Conservation (phyloP, 2,888 invertebrate genomes). For the Hedychridium roseum region DNA sequence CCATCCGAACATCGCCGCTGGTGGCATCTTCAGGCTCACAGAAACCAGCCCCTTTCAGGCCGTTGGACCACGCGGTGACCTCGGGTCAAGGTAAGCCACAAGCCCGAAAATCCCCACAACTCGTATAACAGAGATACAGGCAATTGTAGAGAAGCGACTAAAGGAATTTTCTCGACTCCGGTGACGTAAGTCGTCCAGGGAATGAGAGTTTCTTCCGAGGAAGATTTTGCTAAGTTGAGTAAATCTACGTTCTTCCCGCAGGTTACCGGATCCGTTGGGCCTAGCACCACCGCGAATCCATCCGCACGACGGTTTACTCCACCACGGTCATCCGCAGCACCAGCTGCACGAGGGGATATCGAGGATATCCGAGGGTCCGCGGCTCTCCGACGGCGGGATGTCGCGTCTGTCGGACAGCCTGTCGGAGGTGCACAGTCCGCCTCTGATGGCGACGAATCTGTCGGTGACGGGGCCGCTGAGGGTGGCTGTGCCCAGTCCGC, state of each 20-base stretch:
- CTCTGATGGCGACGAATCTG: constrained; percentile 60
- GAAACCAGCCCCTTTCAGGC: constrained; percentile 62
- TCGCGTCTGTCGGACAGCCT: constrained; percentile 60
- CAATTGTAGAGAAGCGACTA: background rate
- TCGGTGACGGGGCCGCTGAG: constrained; percentile 59
- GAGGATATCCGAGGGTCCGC: constrained; percentile 59
- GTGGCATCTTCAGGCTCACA: constrained; percentile 60
- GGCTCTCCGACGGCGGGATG: constrained; percentile 59
- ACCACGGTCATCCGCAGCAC: constrained; percentile 52
- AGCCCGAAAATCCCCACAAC: too few species aligned
- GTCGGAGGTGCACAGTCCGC: constrained; percentile 61
- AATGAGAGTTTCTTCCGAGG: constrained; percentile 15
- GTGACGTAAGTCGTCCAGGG: background rate
- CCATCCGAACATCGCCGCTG: constrained; percentile 55
- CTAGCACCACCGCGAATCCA: constrained; percentile 55
- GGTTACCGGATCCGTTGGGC: constrained; percentile 59
- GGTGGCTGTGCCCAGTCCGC: constrained; percentile 61
- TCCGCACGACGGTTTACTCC: constrained; percentile 57
- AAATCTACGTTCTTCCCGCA: too few species aligned
- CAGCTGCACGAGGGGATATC: constrained; percentile 56
- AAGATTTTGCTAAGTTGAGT: constrained; percentile 2
- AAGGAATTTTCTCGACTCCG: background rate
- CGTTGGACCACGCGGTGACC: constrained; percentile 59
- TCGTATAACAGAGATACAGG: too few species aligned
- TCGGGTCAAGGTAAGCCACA: constrained; percentile 55